Evolutionary conservation across 2,113 vertebrate species (phyloP).

Genomic region (Bettongia penicillata): DNA sequence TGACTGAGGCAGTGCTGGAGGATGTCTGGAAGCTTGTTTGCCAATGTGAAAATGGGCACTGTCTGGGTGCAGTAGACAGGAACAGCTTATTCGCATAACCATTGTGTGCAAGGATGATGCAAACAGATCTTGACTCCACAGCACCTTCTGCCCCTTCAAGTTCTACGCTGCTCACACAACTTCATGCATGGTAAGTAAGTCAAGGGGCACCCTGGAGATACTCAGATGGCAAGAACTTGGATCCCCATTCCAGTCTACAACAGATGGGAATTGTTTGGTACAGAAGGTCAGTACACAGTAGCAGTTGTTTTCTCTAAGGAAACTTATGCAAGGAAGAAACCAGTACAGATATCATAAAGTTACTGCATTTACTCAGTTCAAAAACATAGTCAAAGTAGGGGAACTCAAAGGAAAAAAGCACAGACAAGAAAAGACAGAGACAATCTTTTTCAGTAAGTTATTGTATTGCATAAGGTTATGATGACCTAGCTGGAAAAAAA

Average conservation of each 20-base stretch:
- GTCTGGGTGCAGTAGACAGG: constrained; percentile 32
- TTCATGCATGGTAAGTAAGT: constrained; percentile 54
- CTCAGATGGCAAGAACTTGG: constrained; percentile 46
- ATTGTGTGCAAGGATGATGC: constrained; percentile 38
- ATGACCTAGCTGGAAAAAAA: constrained; percentile 41
- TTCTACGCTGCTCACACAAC: constrained; percentile 26
- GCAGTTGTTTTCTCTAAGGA: constrained; percentile 49
- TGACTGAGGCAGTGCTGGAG: constrained; percentile 54
- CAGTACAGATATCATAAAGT: constrained; percentile 1
- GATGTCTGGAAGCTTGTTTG: constrained; percentile 41
- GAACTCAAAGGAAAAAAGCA: constrained; percentile 47
- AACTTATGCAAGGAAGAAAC: constrained; percentile 13
- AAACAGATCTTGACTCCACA: constrained; percentile 56
- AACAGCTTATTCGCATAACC: constrained; percentile 50
- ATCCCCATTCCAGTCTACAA: constrained; percentile 55
- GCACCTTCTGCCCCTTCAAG: constrained; percentile 48
- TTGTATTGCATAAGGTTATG: constrained; percentile 19
- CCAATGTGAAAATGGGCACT: constrained; percentile 53
- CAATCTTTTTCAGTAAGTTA: constrained; percentile 38
- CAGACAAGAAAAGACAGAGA: not conserved
- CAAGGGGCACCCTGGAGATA: constrained; percentile 58
- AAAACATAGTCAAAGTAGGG: constrained; percentile 43
- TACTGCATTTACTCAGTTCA: constrained; percentile 11
- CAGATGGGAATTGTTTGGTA: constrained; percentile 51
- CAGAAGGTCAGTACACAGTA: constrained; percentile 32